Evolutionary conservation across 2,797 vertebrate genomes (phyloP).

Genomic region (Galagoides demidoff): DNA sequence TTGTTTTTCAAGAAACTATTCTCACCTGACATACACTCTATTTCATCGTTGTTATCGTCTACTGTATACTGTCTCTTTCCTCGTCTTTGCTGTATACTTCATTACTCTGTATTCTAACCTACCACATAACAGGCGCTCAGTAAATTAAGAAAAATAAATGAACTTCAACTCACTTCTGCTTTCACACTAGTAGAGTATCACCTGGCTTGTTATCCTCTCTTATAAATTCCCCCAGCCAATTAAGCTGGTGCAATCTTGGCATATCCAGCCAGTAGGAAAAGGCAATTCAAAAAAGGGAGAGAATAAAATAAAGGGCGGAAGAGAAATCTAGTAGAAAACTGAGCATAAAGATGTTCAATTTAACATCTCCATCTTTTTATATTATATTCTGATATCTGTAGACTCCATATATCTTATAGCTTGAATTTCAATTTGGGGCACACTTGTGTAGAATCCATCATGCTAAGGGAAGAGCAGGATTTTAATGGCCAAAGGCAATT

Average conservation of each 20-base stretch:
- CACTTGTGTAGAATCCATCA: neutral
- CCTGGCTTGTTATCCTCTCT: neutral
- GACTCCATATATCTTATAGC: neutral
- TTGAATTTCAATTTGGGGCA: neutral
- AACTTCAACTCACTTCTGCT: neutral
- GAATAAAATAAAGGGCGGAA: neutral
- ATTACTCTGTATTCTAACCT: no score
- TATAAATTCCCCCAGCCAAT: neutral
- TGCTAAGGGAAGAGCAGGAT: neutral
- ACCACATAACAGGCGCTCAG: neutral
- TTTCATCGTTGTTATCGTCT: neutral
- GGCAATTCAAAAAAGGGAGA: neutral
- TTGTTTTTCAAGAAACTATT: rapidly evolving
- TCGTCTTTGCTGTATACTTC: neutral
- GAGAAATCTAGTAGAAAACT: neutral
- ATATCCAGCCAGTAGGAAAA: neutral
- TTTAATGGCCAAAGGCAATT: conserved; percentile 28
- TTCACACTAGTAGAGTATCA: neutral
- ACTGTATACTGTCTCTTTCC: rapidly evolving
- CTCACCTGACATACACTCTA: rapidly evolving
- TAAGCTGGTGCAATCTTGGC: no score
- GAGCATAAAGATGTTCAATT: neutral
- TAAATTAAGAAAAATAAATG: neutral
- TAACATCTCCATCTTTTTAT: neutral
- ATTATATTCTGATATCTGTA: neutral